Evolutionary conservation across 2,888 invertebrate genomes (phyloP).

Genomic region (Scelioninae gen. 1): DNA sequence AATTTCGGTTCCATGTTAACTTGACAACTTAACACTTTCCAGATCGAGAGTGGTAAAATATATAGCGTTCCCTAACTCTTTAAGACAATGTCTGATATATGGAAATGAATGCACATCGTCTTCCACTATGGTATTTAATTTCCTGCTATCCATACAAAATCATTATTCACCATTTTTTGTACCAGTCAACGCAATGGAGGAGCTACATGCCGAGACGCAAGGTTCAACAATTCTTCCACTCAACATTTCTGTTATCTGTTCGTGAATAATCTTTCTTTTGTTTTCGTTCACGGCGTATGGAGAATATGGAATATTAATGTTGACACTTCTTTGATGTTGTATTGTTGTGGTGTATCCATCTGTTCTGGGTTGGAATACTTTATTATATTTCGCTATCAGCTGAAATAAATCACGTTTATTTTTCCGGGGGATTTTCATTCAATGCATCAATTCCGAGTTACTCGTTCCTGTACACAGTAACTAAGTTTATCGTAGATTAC

Average conservation of each 20-base stretch:
- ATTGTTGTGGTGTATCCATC: too few relatives aligned
- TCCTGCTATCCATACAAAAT: conserved; percentile 72
- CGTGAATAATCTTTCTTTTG: not conserved
- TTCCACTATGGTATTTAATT: conserved; percentile 70
- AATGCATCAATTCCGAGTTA: too few relatives aligned
- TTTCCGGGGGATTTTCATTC: too few relatives aligned
- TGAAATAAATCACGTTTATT: too few relatives aligned
- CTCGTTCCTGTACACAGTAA: not conserved
- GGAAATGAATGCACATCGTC: conserved; percentile 68
- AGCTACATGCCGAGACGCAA: conserved; percentile 13
- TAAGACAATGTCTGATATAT: conserved; percentile 68
- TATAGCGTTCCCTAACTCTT: conserved; percentile 72
- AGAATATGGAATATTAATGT: too few relatives aligned
- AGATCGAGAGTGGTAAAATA: conserved; percentile 67
- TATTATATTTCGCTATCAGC: too few relatives aligned
- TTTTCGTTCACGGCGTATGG: not conserved
- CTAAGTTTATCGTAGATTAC: conserved; percentile 22
- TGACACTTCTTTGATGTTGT: too few relatives aligned
- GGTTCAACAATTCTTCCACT: not conserved
- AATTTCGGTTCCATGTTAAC: conserved; percentile 69
- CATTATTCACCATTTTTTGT: conserved; percentile 53
- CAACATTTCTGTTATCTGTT: not conserved
- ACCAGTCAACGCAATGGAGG: conserved; percentile 49
- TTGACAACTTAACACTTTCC: conserved; percentile 77
- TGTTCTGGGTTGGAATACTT: too few relatives aligned